phyloP scores from a whole-genome alignment of 2,888 invertebrate species.

The Drosophila algonquin region DNA sequence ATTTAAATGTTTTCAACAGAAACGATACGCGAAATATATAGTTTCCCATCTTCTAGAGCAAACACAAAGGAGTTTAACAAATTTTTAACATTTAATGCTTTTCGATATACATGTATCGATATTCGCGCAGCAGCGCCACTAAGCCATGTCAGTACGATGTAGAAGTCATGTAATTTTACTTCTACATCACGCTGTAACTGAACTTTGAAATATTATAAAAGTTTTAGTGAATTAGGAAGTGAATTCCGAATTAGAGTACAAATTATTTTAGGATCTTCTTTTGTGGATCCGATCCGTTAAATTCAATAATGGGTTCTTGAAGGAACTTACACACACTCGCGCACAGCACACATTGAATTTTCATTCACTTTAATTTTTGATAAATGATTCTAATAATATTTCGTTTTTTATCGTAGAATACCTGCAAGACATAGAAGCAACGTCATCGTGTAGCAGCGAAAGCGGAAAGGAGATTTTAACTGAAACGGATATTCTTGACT shows the following conservation, averaged over 20 bases:
- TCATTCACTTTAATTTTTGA: neutral
- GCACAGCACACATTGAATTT: neutral
- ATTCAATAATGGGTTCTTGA: conserved; percentile 9
- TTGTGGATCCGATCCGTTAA: neutral
- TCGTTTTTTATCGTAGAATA: conserved; percentile 71
- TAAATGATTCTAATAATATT: conserved; percentile 44
- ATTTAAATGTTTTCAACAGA: too few relatives aligned
- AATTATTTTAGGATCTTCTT: neutral
- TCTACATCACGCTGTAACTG: neutral
- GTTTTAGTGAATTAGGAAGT: neutral
- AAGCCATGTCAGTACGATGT: neutral
- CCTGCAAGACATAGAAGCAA: conserved; percentile 76
- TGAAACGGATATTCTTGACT: conserved; percentile 72
- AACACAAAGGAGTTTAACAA: too few relatives aligned
- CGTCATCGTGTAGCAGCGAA: conserved; percentile 66
- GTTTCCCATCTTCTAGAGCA: too few relatives aligned
- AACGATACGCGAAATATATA: too few relatives aligned
- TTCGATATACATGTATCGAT: too few relatives aligned
- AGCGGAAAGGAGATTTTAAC: conserved; percentile 67
- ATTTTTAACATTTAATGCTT: too few relatives aligned
- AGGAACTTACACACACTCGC: conserved; percentile 16
- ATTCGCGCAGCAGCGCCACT: neutral
- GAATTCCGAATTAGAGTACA: neutral
- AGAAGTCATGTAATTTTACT: neutral
- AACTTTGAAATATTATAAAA: neutral